Conservation (phyloP, 64 coral and sea anemone genomes). For the Actinia equina region DNA sequence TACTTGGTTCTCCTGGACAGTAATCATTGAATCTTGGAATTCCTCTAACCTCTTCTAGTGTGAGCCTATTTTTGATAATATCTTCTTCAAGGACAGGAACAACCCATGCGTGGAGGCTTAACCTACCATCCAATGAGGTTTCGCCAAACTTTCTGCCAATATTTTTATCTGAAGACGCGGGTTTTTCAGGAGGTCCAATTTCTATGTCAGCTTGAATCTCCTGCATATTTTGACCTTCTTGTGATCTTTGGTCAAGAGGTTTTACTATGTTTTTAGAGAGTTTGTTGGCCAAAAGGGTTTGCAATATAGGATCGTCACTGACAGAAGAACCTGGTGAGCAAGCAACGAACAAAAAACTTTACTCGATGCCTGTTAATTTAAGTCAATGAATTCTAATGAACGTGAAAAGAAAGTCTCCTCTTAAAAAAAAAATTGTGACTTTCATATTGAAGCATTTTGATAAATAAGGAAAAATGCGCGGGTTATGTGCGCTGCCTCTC, state of each 20-base stretch:
- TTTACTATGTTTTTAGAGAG: background rate
- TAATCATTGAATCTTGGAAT: constrained; percentile 87
- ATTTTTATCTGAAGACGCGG: background rate
- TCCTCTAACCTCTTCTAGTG: constrained; percentile 68
- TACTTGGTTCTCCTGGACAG: constrained; percentile 71
- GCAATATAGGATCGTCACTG: constrained; percentile 38
- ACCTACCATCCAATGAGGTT: background rate
- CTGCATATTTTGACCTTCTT: background rate
- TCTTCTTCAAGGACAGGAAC: constrained; percentile 56
- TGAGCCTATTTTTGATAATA: constrained; percentile 67
- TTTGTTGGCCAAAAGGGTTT: constrained; percentile 36
- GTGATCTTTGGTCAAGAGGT: background rate
- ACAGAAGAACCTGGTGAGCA: background rate
- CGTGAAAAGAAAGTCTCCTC: too few species aligned
- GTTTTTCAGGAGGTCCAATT: background rate
- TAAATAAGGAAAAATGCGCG: too few species aligned
- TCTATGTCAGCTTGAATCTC: background rate
- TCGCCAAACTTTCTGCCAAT: background rate
- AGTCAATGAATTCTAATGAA: too few species aligned
- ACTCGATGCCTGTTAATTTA: too few species aligned
- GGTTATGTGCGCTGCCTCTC: too few species aligned
- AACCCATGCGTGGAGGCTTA: constrained; percentile 5
- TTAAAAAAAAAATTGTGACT: too few species aligned
- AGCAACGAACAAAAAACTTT: background rate
- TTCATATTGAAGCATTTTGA: too few species aligned